Base-by-base conservation (phyloP, 2,797 vertebrate genomes). In the Numenius phaeopus region DNA sequence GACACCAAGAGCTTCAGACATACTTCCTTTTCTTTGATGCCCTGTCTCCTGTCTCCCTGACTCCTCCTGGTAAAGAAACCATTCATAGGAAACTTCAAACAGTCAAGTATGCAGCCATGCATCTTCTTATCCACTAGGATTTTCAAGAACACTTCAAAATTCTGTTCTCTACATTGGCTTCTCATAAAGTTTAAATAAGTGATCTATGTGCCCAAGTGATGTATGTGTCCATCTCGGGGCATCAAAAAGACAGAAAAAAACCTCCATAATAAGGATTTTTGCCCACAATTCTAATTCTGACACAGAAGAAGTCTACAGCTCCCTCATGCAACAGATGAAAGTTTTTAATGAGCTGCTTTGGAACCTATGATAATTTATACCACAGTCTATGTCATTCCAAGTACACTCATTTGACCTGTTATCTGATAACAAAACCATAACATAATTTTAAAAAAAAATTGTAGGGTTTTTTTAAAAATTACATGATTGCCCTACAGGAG, bases 281-380 rank as follows among this genome's bases (percentile, higher is more conserved):
- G 4, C 30, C 39, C 76, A 87, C 29, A 91, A 29, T 54, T 78
- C 69, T 64, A 3, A 26, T 66, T 64, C 85, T 81, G 50, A 86
- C 52, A 72, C 67, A 59, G 15, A 84, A 52, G 49, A 65, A 0
- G 0, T 20, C 6, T 55, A 55, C 5, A 50, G 42, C 22, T 83
- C 46, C 39, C 59, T 73, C 47, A 46, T 34, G 26, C 18, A 75
- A 47, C 9, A 54, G 47, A 84, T 32, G 10, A 91, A 90, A 49
- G 2, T 14, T 73, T 91, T 84, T 82, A 81, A 90, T 29, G 34
- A 89, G 66, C n/a, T 77, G 34, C 65, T 85, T 80, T 72, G 78
- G 44, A 87, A 70, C 21, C 80, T 83, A 23, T 26, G 27, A 89
- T 84, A 84, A 96, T 91, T 95, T 94, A 83, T 82, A 55, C 70